Base-by-base conservation (phyloP, 1,140 invertebrate species). In the Drosophila biarmipes region DNA sequence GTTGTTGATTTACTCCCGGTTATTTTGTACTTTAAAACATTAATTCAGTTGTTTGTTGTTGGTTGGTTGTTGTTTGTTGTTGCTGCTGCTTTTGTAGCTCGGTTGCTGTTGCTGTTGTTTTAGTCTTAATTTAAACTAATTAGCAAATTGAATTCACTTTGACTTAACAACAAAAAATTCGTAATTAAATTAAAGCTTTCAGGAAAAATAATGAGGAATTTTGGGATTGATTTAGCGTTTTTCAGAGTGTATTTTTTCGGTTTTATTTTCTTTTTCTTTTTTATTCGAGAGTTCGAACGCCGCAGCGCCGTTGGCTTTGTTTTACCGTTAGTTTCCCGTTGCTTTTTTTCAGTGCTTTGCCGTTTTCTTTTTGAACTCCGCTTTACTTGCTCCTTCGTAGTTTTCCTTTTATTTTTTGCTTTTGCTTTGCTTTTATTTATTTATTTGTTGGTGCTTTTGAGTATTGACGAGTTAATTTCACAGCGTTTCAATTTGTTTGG, bases 11-110 rank as follows among this genome's bases (percentile, higher is more conserved):
- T 86, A 80, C 84, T 87, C 82, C 82, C 82, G 82, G 82, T 87
- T 87, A 89, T 87, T 91, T 91, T 91, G 91, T 91, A 91, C 87
- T 91, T 91, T 91, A 78, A 84, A 90, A 91, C 84, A 90, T 91
- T 90, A 87, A 85, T 91, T 91, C 85, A 86, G 82, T 89, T 84
- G 82, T 73, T 89, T 86, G 66, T 69, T 68, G 76, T 69, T 77
- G 64, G 59, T 85, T 73, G 67, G 74, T 90, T 75, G 67, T 73
- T 75, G 53, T 79, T 85, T 81, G 72, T 73, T 87, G 69, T 73
- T 91, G 69, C 67, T 87, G 63, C 68, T 87, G 74, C 73, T 84
- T 80, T 52, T 80, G 59, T 78, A 62, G 82, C 57, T 84, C 66
- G 49, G 52, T 59, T 80, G 67, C 45, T 58, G 71, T 76, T 85